Percentiles rank a stretch among this genome's conserved stretches.
Evolutionary conservation across 2,888 invertebrate species (phyloP).

Genomic region (Eupeodes luniger): DNA sequence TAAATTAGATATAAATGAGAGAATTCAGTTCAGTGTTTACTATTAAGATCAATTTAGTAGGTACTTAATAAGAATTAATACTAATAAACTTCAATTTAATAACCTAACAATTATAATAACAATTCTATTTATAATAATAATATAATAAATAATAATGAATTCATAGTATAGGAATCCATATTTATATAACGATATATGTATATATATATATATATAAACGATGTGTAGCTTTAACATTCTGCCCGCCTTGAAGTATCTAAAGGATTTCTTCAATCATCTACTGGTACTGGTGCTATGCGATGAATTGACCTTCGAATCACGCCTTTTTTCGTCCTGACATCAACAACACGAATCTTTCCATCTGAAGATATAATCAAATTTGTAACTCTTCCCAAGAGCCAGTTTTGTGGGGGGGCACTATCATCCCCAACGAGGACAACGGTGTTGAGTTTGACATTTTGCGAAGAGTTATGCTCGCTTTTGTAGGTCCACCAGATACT

Average conservation of each 20-base stretch:
- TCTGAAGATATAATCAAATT: background rate
- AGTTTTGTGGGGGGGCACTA: conserved; percentile 35
- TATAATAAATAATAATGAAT: too few relatives aligned
- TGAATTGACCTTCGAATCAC: background rate
- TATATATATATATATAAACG: too few relatives aligned
- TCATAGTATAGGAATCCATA: too few relatives aligned
- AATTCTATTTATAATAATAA: too few relatives aligned
- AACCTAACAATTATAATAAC: too few relatives aligned
- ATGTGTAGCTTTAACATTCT: background rate
- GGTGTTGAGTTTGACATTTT: conserved; percentile 1
- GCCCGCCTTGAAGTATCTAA: conserved; percentile 26
- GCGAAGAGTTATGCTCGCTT: background rate
- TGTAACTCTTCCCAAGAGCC: conserved; percentile 34
- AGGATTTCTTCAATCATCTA: conserved; percentile 9
- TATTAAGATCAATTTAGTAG: too few relatives aligned
- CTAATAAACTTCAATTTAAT: too few relatives aligned
- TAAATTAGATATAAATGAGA: too few relatives aligned
- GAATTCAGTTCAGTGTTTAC: too few relatives aligned
- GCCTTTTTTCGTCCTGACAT: background rate
- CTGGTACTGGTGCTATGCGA: background rate
- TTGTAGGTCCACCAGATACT: conserved; percentile 1
- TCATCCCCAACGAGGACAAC: conserved; percentile 35
- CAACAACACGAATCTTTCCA: too few relatives aligned
- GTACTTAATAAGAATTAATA: too few relatives aligned
- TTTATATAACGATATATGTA: too few relatives aligned